Evolutionary conservation across 1,140 invertebrate species (phyloP).

Genomic region (Meloidogyne chitwoodi): DNA sequence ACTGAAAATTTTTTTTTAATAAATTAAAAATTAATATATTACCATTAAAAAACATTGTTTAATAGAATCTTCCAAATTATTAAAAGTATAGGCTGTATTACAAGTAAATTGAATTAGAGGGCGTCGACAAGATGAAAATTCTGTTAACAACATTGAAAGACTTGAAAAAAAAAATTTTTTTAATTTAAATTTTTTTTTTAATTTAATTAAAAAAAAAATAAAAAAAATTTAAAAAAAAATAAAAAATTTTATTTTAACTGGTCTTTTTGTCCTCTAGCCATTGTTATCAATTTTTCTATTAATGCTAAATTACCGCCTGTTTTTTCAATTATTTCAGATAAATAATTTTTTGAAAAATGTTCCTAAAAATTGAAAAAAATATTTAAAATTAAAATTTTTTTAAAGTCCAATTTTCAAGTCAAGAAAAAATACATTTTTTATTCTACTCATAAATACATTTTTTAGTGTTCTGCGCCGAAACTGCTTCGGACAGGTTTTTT

Average conservation of each 20-base stretch:
- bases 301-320: slow-evolving; percentile 13
- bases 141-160: not conserved
- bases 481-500: too few species aligned
- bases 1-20: not conserved
- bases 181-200: too few species aligned
- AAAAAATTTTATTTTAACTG: not conserved
- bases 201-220: too few species aligned
- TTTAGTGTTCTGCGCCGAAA: too few species aligned
- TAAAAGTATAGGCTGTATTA: not conserved
- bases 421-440: too few species aligned
- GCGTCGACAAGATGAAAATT: not conserved
- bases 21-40: not conserved
- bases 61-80: slow-evolving; percentile 6
- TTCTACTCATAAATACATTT: too few species aligned
- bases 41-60: not conserved
- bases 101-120: slow-evolving; percentile 2
- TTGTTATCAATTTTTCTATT: slow-evolving; percentile 6
- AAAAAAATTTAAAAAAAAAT: not conserved
- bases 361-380: not conserved
- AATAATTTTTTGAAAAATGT: not conserved
- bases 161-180: not conserved
- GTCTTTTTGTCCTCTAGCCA: slow-evolving; percentile 3
- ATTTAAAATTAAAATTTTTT: not conserved
- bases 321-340: not conserved
- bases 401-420: too few species aligned